Evolutionary conservation across 2,113 vertebrate genomes (phyloP).

Genomic region (Oceanites oceanicus): DNA sequence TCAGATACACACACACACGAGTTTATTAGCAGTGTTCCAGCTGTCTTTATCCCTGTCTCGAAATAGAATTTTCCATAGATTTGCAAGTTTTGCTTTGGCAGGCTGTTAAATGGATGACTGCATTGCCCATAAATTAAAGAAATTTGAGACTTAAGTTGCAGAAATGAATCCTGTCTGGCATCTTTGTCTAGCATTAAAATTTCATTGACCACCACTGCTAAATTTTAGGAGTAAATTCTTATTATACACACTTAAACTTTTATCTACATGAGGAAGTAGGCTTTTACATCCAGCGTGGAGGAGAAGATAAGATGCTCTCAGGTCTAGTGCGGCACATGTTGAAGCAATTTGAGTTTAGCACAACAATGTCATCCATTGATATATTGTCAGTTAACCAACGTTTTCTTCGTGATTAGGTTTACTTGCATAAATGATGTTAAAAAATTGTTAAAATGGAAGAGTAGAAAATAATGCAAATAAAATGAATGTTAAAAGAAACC

Average conservation of each 20-base stretch:
- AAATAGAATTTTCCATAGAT: neutral
- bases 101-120: neutral
- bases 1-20: fast-evolving
- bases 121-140: neutral
- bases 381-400: neutral
- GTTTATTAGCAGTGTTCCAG: neutral
- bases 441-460: neutral
- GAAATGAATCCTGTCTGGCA: constrained; percentile 8
- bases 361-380: neutral
- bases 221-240: neutral
- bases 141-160: constrained; percentile 14
- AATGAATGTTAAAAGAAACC: neutral
- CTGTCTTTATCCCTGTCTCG: neutral
- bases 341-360: neutral
- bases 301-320: neutral
- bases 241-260: neutral
- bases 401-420: neutral
- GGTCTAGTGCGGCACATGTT: neutral
- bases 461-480: neutral
- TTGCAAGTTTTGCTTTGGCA: neutral
- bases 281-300: neutral
- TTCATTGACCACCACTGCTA: neutral
- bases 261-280: neutral
- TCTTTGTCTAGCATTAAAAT: constrained; percentile 8
- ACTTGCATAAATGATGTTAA: neutral